Evolutionary conservation across 2,797 vertebrate genomes (phyloP), one percentile per base, ranked within the genome.

Genomic region (Decapterus maruadsi): DNA sequence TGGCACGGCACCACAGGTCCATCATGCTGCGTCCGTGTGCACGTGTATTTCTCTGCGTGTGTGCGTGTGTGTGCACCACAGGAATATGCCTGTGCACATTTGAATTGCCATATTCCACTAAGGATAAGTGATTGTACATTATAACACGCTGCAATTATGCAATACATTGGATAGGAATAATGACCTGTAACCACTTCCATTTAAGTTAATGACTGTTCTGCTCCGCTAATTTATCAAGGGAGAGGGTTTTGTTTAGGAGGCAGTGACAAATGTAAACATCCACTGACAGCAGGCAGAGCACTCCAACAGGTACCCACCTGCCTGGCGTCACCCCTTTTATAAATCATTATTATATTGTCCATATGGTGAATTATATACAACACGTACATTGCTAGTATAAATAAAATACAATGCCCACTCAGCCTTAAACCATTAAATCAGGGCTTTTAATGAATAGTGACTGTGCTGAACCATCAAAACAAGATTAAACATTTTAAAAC

Each of bases 1-100:
- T 91, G 87, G 86, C 90, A 77, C 57, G 74, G 77, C 77, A 80
- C 85, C 86, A 78, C 85, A 53, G 61, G 87, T 72, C 85, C 62
- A 64, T 87, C 90, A 87, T 74, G 89, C 76, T 86, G 85, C 46
- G 81, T 83, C 71, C 34, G 2, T 42, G 59, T 63, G 75, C 43
- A 48, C 40, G 13, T 9, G 38, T 40, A 9, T 40, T 4, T 34
- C 4, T 34, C 0, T 34, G 38, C 11, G 38, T 11, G 38, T 9
- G 58, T 59, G 42, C 58, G 72, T 69, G 42, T 42, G 53, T 58
- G 71, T 42, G 55, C 22, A n/a, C 6, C 50, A 8, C 6, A 38
- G 20, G 20, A 48, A 40, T 43, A 10, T 56, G 22, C 34, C 0
- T 36, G 12, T 63, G 56, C 66, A 45, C 51, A 60, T 80, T 55